A percentile compares a stretch with the other conserved stretches of the same genome.
Conservation (phyloP, 2,113 vertebrate species). For the Notothenia coriiceps region DNA sequence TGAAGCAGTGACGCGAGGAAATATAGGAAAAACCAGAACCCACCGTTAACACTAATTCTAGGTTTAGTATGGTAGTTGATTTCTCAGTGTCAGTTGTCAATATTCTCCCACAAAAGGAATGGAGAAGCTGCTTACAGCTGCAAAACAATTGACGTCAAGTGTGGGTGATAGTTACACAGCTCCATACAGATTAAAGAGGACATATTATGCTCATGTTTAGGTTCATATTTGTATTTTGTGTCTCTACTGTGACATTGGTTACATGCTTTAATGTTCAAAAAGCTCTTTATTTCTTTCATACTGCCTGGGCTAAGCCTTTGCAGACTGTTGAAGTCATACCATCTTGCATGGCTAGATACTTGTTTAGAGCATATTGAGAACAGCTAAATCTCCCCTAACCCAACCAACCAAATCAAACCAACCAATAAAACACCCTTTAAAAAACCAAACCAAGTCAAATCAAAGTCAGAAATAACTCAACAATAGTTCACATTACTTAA, state of each 20-base stretch:
- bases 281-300: neutral
- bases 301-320: too few species aligned
- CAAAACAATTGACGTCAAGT: neutral
- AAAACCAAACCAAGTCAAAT: neutral
- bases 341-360: too few species aligned
- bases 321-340: too few species aligned
- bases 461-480: neutral
- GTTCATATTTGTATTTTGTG: too few species aligned
- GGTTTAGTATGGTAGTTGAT: slow-evolving; percentile 9
- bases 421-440: neutral
- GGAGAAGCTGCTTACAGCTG: neutral
- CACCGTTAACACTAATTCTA: neutral
- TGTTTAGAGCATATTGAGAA: too few species aligned
- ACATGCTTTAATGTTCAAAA: neutral
- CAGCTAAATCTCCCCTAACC: neutral
- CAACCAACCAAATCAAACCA: neutral
- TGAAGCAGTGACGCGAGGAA: slow-evolving; percentile 18
- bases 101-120: neutral
- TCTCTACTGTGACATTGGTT: too few species aligned
- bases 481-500: neutral
- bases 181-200: neutral
- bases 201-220: too few species aligned
- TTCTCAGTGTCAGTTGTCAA: neutral
- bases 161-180: neutral
- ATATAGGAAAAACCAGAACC: slow-evolving; percentile 2